Evolutionary conservation across 2,797 vertebrate genomes (phyloP), one percentile per base, ranked within the genome.

Genomic region (Apogon talboti): DNA sequence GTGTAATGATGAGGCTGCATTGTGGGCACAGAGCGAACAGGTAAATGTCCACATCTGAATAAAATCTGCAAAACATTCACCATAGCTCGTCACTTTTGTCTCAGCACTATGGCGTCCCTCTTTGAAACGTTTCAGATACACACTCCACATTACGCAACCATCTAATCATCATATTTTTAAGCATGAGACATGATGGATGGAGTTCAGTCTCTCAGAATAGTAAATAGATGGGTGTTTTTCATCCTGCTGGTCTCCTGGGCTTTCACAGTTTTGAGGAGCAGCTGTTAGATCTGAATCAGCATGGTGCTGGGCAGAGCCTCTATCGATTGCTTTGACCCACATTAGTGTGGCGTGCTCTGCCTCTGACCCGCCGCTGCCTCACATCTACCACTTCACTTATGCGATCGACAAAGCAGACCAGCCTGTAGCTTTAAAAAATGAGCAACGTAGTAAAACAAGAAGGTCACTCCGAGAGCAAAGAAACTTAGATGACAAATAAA

Each of bases 281-380:
- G 33, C 81, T 73, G 61, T 87, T 74, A 79, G 73, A 66, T 79
- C 60, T 78, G 73, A 86, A 71, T 83, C 81, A 76, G 81, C 55
- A 35, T 43, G 62, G 61, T 56, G 57, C 67, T 40, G 35, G 37
- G 35, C 72, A 65, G 37, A 52, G 62, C 70, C 67, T 56, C 62
- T 57, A 90, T 90, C 14, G 77, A 90, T 81, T 65, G 38, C 57
- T 79, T 59, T 89, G 88, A 87, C 89, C 88, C 86, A 77, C 68
- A 89, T 91, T 62, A 64, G 71, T 53, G 37, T 43, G 57, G 55
- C 15, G 8, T 2, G 1, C 21, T 41, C 62, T 18, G 18, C 41
- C 79, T 63, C 59, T 82, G 75, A 85, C 72, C 76, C 10, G 48
- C 13, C 69, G 57, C 76, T 75, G 61, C 35, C 71, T 75, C 67